Evolutionary conservation across 2,888 invertebrate genomes (phyloP).

Genomic region (Adineta ricciae): DNA sequence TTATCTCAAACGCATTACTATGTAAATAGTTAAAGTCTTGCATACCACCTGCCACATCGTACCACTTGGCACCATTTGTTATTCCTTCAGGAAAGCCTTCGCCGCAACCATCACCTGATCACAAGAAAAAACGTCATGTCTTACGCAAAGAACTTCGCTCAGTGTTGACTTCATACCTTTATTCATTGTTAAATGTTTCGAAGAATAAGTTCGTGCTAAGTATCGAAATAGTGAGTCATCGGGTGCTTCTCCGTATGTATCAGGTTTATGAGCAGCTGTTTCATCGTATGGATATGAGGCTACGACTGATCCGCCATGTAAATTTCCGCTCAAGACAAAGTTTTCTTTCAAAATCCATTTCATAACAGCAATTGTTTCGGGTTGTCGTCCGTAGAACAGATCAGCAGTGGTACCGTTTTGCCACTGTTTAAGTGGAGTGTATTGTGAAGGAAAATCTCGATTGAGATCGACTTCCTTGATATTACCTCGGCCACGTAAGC

Average conservation of each 20-base stretch:
- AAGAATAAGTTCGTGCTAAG: conserved; percentile 68
- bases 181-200: conserved; percentile 65
- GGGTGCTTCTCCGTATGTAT: conserved; percentile 52
- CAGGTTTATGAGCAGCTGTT: neutral
- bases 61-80: conserved; percentile 93
- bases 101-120: conserved; percentile 58
- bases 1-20: conserved; percentile 83
- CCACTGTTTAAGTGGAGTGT: neutral
- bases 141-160: neutral
- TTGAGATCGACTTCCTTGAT: conserved; percentile 73
- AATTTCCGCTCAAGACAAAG: conserved; percentile 70
- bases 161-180: conserved; percentile 50
- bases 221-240: conserved; percentile 72
- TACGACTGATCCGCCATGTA: conserved; percentile 76
- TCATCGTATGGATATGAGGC: conserved; percentile 79
- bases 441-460: conserved; percentile 55
- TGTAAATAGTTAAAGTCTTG: conserved; percentile 94
- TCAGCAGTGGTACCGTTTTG: neutral
- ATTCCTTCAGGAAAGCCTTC: conserved; percentile 77
- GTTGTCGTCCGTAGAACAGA: conserved; percentile 54
- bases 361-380: conserved; percentile 79
- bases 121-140: neutral
- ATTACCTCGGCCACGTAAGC: conserved; percentile 65
- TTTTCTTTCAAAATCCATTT: conserved; percentile 72
- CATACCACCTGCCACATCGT: conserved; percentile 66